Evolutionary conservation across 2,888 invertebrate species (phyloP).

Genomic region (Agonum fuliginosum): DNA sequence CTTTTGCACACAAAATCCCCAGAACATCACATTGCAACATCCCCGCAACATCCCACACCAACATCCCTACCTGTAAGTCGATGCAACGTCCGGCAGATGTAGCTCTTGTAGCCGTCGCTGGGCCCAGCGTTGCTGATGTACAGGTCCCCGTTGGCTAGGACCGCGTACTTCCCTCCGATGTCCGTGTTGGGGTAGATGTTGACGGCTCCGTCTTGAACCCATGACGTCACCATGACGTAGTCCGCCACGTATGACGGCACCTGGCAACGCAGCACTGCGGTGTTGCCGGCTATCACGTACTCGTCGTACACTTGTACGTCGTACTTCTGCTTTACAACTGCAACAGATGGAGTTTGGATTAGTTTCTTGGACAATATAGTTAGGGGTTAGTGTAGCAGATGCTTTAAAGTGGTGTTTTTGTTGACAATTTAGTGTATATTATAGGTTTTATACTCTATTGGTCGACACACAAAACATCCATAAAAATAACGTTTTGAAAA

Average conservation of each 20-base stretch:
- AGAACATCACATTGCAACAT: background rate
- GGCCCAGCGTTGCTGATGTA: constrained; percentile 88
- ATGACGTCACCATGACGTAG: constrained; percentile 90
- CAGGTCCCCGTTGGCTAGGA: constrained; percentile 87
- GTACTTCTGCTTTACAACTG: constrained; percentile 90
- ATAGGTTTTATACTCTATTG: background rate
- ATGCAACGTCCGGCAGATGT: constrained; percentile 88
- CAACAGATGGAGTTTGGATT: constrained; percentile 66
- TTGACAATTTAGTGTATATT: background rate
- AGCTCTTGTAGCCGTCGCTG: constrained; percentile 86
- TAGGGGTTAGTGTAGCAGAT: background rate
- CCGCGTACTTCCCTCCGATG: constrained; percentile 84
- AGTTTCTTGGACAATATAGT: background rate
- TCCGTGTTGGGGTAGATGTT: constrained; percentile 86
- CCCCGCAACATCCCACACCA: background rate
- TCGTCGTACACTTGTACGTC: constrained; percentile 93
- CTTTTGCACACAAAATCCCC: background rate
- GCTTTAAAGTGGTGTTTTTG: background rate
- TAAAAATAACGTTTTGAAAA: too few relatives aligned
- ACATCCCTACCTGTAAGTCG: constrained; percentile 79
- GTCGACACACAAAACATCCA: background rate
- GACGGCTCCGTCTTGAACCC: constrained; percentile 89
- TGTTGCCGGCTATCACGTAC: constrained; percentile 93
- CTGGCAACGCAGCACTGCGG: constrained; percentile 91
- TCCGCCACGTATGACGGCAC: constrained; percentile 92